phyloP scores from a whole-genome alignment of 2,113 vertebrate genomes.

The Tragulus kanchil region DNA sequence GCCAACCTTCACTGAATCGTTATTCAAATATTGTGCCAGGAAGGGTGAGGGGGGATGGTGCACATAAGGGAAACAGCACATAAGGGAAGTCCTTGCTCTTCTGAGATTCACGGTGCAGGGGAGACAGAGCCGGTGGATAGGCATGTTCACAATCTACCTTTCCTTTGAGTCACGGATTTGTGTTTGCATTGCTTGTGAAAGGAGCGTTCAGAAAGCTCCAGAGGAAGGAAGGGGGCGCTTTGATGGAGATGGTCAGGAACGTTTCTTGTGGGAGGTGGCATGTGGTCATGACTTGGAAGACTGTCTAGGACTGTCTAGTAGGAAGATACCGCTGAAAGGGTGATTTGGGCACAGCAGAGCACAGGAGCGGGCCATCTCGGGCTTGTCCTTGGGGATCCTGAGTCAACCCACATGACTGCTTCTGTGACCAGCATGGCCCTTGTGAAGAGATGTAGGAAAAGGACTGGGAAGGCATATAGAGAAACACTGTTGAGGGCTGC shows the following conservation, averaged over 20 bases:
- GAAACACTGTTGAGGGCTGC: background rate
- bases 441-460: background rate
- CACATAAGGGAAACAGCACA: background rate
- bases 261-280: background rate
- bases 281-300: background rate
- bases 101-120: background rate
- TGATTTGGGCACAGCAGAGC: background rate
- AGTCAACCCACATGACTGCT: background rate
- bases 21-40: conserved; percentile 47
- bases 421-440: background rate
- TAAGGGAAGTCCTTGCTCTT: background rate
- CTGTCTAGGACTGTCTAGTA: background rate
- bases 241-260: background rate
- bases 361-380: fast-evolving
- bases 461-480: no score
- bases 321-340: background rate
- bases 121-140: background rate
- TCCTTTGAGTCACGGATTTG: background rate
- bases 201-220: background rate
- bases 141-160: background rate
- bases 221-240: background rate
- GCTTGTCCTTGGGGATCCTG: background rate
- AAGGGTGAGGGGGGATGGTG: background rate
- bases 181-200: background rate
- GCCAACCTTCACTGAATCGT: background rate